phyloP scores from a whole-genome alignment of 2,113 vertebrate species.

The Toxotes chatareus region DNA sequence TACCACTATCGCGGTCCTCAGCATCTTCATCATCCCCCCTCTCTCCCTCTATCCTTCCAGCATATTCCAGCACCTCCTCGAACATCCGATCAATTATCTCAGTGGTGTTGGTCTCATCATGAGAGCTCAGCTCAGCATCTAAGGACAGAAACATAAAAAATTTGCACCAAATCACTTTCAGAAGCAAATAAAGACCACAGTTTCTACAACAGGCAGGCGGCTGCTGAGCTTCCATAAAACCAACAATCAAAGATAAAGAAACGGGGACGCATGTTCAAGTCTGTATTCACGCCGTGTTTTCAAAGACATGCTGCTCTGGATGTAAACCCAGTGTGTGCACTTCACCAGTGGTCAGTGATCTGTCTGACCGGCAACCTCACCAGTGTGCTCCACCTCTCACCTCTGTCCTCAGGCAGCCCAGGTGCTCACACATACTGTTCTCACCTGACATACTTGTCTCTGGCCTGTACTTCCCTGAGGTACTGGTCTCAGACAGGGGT shows the following conservation, averaged over 20 bases:
- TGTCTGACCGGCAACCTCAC: constrained; percentile 15
- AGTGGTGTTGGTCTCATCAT: constrained; percentile 73
- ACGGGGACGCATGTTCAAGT: not conserved
- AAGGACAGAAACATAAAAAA: not conserved
- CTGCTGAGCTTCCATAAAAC: not conserved
- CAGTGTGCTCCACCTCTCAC: not conserved
- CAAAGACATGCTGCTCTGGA: not conserved
- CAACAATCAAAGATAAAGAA: not conserved
- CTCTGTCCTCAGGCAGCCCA: constrained; percentile 11
- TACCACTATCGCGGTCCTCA: constrained; percentile 61
- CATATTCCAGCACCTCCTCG: constrained; percentile 81
- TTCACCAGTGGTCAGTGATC: not conserved
- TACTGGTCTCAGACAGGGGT: constrained; percentile 31
- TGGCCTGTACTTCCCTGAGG: constrained; percentile 37
- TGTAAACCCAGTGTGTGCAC: not conserved
- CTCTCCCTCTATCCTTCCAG: constrained; percentile 52
- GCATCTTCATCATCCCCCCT: constrained; percentile 31
- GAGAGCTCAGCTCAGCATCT: constrained; percentile 63
- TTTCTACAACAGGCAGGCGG: not conserved
- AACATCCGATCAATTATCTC: constrained; percentile 84
- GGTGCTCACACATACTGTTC: constrained; percentile 18
- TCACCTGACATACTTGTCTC: constrained; percentile 69
- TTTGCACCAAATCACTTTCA: not conserved
- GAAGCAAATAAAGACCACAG: not conserved
- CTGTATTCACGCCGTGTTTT: not conserved